Conservation (phyloP, 2,797 vertebrate genomes). For the Periophthalmus magnuspinnatus region DNA sequence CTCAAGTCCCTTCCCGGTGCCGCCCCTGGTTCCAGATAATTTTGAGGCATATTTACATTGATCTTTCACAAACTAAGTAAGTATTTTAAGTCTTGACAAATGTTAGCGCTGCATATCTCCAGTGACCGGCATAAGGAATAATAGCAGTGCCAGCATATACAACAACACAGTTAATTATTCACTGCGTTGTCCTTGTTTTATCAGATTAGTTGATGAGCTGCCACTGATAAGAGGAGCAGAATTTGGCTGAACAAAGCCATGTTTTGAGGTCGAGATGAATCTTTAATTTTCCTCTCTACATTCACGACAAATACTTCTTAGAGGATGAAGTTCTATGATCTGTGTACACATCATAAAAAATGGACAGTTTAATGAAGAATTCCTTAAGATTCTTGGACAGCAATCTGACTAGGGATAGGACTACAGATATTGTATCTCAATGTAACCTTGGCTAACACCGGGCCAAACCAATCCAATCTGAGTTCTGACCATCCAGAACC, state of each 20-base stretch:
- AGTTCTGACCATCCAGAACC: no score
- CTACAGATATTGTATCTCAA: no score
- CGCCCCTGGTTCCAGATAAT: neutral
- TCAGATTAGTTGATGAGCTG: constrained; percentile 4
- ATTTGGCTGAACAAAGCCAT: neutral
- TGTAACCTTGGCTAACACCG: no score
- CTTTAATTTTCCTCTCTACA: neutral
- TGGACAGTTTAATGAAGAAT: no score
- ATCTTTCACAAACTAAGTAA: neutral
- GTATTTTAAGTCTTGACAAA: neutral
- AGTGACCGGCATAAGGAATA: neutral
- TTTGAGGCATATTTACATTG: neutral
- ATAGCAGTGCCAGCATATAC: neutral
- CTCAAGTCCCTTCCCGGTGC: no score
- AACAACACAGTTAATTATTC: neutral
- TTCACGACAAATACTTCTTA: neutral
- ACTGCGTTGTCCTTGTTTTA: neutral
- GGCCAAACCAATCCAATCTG: no score
- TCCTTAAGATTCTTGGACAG: no score
- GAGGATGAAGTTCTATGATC: neutral
- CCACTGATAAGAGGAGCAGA: neutral
- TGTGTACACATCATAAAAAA: neutral
- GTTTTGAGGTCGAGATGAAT: neutral
- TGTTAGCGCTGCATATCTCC: neutral
- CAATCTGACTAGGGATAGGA: no score